Conservation (phyloP, 1,140 invertebrate species). For the Diprion similis region DNA sequence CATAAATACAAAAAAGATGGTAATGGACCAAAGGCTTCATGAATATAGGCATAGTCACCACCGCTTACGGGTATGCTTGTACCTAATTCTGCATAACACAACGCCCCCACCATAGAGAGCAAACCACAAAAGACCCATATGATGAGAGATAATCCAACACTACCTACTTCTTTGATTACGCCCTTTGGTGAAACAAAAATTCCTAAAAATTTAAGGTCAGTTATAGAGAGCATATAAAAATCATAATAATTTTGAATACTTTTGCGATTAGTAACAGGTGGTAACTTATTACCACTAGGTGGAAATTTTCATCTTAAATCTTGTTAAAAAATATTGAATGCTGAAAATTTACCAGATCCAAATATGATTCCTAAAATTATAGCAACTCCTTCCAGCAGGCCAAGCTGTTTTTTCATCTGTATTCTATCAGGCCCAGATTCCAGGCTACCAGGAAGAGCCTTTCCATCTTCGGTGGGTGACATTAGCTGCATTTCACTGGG, state of each 20-base stretch:
- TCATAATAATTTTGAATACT: constrained; percentile 1
- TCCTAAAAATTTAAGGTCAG: constrained; percentile 45
- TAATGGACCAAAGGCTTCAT: constrained; percentile 89
- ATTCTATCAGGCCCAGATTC: constrained; percentile 63
- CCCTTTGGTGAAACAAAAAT: constrained; percentile 98
- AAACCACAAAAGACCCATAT: constrained; percentile 90
- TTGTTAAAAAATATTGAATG: constrained; percentile 17
- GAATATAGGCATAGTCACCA: constrained; percentile 93
- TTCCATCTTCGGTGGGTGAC: constrained; percentile 14
- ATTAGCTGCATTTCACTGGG: constrained; percentile 25
- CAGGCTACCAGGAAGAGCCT: neutral
- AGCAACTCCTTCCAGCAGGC: constrained; percentile 84
- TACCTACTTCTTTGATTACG: constrained; percentile 86
- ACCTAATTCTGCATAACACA: constrained; percentile 96
- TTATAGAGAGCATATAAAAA: constrained; percentile 12
- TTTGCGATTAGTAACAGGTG: constrained; percentile 10
- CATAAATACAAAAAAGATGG: constrained; percentile 94
- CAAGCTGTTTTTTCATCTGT: constrained; percentile 81
- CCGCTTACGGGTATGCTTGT: constrained; percentile 82
- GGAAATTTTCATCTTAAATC: neutral
- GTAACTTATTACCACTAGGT: constrained; percentile 1
- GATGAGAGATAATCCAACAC: constrained; percentile 84
- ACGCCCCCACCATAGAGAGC: constrained; percentile 85
- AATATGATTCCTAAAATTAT: constrained; percentile 90
- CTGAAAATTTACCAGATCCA: constrained; percentile 71